Base-by-base conservation (phyloP, 2,113 vertebrate species). In the Siniperca chuatsi region DNA sequence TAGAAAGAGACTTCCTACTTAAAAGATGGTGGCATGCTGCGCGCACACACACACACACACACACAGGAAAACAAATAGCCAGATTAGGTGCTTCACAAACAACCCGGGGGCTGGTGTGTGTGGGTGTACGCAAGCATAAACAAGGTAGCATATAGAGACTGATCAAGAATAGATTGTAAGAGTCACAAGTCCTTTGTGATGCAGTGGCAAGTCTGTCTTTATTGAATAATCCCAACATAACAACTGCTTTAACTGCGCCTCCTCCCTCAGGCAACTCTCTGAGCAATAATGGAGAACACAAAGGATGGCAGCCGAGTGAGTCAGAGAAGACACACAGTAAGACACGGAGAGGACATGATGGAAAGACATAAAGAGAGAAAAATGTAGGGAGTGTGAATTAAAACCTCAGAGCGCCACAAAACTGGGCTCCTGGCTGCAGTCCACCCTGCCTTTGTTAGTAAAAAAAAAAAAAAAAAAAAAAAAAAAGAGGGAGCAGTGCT, bases 1-100 rank as follows among this genome's bases (percentile, higher is more conserved):
- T 90, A 85, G 92, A 93, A 93, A 91, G 92, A 90, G 84, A 78
- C 82, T 90, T 82, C 35, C 84, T 85, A 62, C 77, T 88, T 88
- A 83, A 81, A 75, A 75, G 81, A 76, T 68, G 29, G 74, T 70
- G 60, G 67, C 83, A 33, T 67, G 65, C 33, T 60, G 65, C 71
- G 55, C 48, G 42, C 65, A 69, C 57, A 76, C 44, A 75, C 62
- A 58, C 12, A 78, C 33, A 62, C 68, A 76, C 66, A 76, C 16
- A 82, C 33, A 40, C 9, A 66, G 60, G 75, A 67, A 75, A 84
- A 89, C 84, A 90, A 90, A 89, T 37, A 82, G 68, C 69, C 82
- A 85, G 89, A 90, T 90, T 90, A 93, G 79, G 57, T 1, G 62
- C 75, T 86, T 85, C 73, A 84, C 65, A 88, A 76, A 78, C 4